Conservation (phyloP, 2,113 vertebrate genomes). For the Scomber japonicus region DNA sequence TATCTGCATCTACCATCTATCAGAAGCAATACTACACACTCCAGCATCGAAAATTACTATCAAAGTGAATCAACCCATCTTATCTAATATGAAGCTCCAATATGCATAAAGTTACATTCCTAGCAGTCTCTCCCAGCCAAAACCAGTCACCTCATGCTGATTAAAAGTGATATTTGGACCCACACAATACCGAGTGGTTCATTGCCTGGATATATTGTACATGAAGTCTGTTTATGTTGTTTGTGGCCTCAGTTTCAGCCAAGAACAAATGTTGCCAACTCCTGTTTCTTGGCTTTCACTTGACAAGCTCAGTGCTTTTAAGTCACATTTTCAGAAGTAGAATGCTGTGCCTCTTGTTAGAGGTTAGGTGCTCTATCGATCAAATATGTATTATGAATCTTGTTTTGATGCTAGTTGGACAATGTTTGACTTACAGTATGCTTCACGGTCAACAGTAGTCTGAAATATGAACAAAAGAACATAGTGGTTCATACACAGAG, state of each 20-base stretch:
- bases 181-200: conserved; percentile 22
- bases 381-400: conserved; percentile 22
- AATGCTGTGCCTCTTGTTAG: conserved; percentile 14
- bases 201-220: conserved; percentile 18
- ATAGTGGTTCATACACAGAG: not conserved
- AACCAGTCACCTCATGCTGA: conserved; percentile 20
- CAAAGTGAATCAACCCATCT: not conserved
- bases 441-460: conserved; percentile 20
- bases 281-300: conserved; percentile 47
- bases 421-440: conserved; percentile 30
- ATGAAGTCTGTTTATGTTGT: conserved; percentile 39
- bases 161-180: conserved; percentile 31
- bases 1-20: not conserved
- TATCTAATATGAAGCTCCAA: too few relatives aligned
- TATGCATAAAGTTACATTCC: not conserved
- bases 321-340: conserved; percentile 35
- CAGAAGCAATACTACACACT: not conserved
- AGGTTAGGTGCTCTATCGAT: conserved; percentile 15
- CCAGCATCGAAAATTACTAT: not conserved
- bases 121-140: too few relatives aligned
- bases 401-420: conserved; percentile 12
- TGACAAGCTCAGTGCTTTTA: conserved; percentile 41
- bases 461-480: conserved; percentile 3
- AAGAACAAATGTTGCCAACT: conserved; percentile 50
- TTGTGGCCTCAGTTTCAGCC: conserved; percentile 39